Evolutionary conservation across 2,797 vertebrate genomes (phyloP).

Genomic region (Takifugu ocellatus): DNA sequence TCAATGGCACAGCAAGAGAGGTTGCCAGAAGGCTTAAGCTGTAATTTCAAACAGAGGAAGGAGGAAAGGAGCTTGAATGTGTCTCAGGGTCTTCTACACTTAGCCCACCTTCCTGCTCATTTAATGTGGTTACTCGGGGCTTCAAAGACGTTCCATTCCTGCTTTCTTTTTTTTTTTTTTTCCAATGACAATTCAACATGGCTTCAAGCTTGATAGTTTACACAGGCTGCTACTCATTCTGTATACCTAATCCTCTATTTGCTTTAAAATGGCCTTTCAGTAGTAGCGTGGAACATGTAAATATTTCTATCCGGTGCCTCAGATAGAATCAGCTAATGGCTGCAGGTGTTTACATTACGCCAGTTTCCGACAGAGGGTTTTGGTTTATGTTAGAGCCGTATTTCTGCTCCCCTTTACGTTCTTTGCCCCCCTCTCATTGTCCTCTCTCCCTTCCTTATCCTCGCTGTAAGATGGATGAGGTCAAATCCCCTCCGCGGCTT

Average conservation of each 20-base stretch:
- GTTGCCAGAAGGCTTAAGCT: conserved; percentile 50
- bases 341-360: conserved; percentile 75
- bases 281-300: conserved; percentile 72
- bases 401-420: conserved; percentile 40
- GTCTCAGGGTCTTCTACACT: conserved; percentile 57
- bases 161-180: conserved; percentile 4
- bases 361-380: conserved; percentile 65
- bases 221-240: conserved; percentile 55
- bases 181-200: conserved; percentile 54
- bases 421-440: conserved; percentile 27
- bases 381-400: conserved; percentile 60
- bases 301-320: conserved; percentile 71
- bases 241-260: conserved; percentile 63
- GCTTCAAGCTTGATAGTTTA: conserved; percentile 48
- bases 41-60: conserved; percentile 62
- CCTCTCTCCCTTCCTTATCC: conserved; percentile 30
- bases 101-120: conserved; percentile 55
- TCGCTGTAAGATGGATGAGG: conserved; percentile 49
- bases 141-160: conserved; percentile 55
- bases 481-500: conserved; percentile 45
- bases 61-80: conserved; percentile 41
- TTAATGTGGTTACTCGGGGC: conserved; percentile 61
- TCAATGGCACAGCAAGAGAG: conserved; percentile 61
- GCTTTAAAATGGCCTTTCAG: conserved; percentile 71
- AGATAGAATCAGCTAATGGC: conserved; percentile 76